Conservation (phyloP, 2,113 vertebrate genomes). For the Mus spicilegus region DNA sequence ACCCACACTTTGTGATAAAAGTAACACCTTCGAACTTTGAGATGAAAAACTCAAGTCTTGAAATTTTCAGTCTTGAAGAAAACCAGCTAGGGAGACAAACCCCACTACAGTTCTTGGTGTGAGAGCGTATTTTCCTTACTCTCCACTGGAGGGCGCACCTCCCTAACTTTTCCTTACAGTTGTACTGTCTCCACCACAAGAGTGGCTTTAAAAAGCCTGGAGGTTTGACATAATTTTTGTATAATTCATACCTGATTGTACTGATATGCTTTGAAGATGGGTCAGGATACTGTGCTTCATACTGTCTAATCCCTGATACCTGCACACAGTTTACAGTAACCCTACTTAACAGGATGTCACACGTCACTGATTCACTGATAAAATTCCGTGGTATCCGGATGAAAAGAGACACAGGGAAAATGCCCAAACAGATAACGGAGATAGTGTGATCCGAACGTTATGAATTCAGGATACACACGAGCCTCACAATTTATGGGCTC, state of each 20-base stretch:
- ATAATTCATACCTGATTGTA: conserved; percentile 1
- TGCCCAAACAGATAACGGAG: not conserved
- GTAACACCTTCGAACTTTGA: not conserved
- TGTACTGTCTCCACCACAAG: not conserved
- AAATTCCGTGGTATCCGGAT: not conserved
- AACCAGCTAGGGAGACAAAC: not conserved
- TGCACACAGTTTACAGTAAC: not conserved
- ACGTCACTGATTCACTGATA: not conserved
- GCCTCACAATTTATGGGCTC: not conserved
- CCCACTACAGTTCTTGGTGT: fast-evolving
- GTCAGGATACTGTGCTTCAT: not conserved
- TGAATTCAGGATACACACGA: not conserved
- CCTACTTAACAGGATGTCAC: not conserved
- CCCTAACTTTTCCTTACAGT: conserved; percentile 24
- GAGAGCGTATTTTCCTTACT: no score
- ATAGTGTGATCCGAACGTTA: not conserved
- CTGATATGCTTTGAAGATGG: not conserved
- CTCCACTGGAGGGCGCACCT: conserved; percentile 54
- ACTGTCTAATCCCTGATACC: not conserved
- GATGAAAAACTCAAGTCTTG: not conserved
- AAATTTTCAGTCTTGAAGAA: not conserved
- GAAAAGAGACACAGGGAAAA: not conserved
- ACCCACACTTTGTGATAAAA: not conserved
- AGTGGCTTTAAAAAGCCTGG: not conserved
- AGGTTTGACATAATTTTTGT: not conserved